Percentiles rank a stretch among this genome's conserved stretches.
Conservation (phyloP, 2,113 vertebrate species). For the Alligator sinensis region DNA sequence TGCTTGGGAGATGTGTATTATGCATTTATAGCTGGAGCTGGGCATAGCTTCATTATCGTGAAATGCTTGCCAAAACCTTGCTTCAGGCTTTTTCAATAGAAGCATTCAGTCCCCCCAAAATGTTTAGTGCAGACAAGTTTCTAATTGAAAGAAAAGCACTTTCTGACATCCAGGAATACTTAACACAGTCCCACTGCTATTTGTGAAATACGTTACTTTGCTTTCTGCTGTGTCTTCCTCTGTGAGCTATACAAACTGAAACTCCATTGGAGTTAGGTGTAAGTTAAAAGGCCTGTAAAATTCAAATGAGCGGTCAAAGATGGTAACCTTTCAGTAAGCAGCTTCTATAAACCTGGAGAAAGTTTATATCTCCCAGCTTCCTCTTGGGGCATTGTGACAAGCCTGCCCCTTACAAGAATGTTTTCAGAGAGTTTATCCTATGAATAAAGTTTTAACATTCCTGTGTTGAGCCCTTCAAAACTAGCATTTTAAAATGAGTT, state of each 20-base stretch:
- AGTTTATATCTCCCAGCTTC: not conserved
- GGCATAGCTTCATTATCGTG: not conserved
- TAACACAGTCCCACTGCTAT: not conserved
- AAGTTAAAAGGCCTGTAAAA: not conserved
- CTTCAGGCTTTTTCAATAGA: not conserved
- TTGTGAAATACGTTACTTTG: not conserved
- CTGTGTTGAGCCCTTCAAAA: too few relatives aligned
- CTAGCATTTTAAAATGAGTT: not conserved
- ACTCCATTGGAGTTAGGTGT: not conserved
- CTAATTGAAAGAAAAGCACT: not conserved
- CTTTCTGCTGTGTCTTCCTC: not conserved
- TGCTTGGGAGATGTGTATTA: not conserved
- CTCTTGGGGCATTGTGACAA: not conserved
- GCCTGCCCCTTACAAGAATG: not conserved
- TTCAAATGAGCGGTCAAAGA: not conserved
- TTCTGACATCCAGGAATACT: not conserved
- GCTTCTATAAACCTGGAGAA: not conserved
- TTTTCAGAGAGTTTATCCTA: not conserved
- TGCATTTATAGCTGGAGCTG: constrained; percentile 24
- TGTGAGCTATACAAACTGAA: not conserved
- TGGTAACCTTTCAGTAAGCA: not conserved
- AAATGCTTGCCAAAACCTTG: not conserved
- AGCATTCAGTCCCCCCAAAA: not conserved
- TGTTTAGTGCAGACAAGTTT: not conserved
- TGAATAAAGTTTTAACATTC: not conserved